These are phyloP conservation scores for Eulemur albifrons DNA, from an alignment of 2,797 vertebrate genomes.

Conservation along the genomic window DNA sequence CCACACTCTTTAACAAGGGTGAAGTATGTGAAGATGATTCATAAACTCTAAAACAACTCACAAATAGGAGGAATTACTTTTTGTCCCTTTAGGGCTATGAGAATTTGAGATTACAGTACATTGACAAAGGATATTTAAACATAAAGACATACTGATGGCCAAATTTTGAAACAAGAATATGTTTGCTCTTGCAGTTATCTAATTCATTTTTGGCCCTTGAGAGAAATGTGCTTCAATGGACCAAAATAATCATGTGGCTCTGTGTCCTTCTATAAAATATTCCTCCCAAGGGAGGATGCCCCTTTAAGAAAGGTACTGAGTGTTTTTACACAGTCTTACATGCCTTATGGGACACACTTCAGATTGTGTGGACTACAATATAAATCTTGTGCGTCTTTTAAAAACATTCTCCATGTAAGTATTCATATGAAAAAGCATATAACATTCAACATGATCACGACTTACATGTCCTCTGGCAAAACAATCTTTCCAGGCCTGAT, in stretches of 20 bases:
- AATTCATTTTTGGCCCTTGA: not conserved
- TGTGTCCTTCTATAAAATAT: not conserved
- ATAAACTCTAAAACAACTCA: not conserved
- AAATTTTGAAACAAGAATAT: not conserved
- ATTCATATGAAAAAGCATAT: not conserved
- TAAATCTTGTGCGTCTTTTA: constrained; percentile 4
- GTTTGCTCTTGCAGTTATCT: not conserved
- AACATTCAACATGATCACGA: not conserved
- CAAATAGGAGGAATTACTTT: not conserved
- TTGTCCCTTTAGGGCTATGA: not conserved
- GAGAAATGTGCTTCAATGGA: not conserved
- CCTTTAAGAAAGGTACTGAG: not conserved
- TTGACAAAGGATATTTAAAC: not conserved
- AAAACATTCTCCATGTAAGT: not conserved
- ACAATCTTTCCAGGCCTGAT: not conserved
- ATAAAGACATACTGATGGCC: not conserved
- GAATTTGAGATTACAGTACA: not conserved
- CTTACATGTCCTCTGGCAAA: not conserved
- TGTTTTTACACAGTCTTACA: not conserved
- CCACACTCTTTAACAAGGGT: not conserved
- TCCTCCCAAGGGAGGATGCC: not conserved
- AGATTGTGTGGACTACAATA: not conserved
- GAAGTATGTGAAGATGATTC: not conserved
- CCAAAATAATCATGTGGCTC: not conserved
- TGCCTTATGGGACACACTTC: not conserved